Evolutionary conservation across 2,888 invertebrate genomes (phyloP), one percentile per base, ranked within the genome.

Genomic region (Andrena chrysosceles): DNA sequence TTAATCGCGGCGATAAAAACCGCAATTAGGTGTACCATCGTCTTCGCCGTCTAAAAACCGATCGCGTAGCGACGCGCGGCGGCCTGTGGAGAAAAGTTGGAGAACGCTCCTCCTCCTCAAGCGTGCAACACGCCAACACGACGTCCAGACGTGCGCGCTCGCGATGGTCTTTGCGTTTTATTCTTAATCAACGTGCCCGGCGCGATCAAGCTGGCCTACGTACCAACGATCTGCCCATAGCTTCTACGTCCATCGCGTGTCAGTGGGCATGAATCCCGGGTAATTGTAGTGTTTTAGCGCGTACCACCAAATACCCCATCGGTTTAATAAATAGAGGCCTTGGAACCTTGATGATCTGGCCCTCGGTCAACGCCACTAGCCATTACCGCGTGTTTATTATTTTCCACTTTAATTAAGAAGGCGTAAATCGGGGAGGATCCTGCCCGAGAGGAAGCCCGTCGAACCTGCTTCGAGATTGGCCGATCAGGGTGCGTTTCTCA

Each of bases 201-300:
- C 10, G 56, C 7, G 52, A 54, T 77, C 68, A 16, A 42, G 49
- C 77, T 64, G n/a, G 54, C 26, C 16, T 35, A 6, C 31, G 42
- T 35, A 52, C 26, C 59, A 20, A 31, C 49, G 63, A 69, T 66
- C 64, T 52, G 77, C 23, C 60, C 33, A 42, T 59, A 78, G 52
- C 66, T 52, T 71, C 60, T 6, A 78, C 70, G 60, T 71, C 29
- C 26, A 42, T 67, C 63, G 54, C 16, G 35, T 63, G 71, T 49
- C 68, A 56, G 71, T 29, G 49, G 64, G 56, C 35, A 63, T 48
- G 80, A 35, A 79, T 79, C 68, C 10, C 10, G 31, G 54, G 31
- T 79, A 81, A 79, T 72, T 80, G 56, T 52, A 59, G 49, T 31
- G 59, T 77, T 70, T 79, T 60, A 49, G 49, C 29, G n/a, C 29